These are phyloP conservation scores for Himantopus leucocephalus DNA, from an alignment of 2,113 vertebrate genomes.

Conservation along the genomic window DNA sequence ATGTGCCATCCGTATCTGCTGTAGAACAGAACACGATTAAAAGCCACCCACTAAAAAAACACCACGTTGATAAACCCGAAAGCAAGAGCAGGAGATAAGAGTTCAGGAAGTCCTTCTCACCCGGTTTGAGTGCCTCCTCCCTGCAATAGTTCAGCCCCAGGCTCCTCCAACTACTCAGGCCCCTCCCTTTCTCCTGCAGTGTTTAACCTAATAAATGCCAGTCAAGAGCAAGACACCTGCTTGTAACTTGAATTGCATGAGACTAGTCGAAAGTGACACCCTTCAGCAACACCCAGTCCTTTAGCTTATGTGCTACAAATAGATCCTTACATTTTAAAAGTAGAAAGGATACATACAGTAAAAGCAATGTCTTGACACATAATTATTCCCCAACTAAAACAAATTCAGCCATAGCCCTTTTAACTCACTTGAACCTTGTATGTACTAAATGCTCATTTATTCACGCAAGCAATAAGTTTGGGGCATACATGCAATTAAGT, in stretches of 20 bases:
- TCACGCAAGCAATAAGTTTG: background rate
- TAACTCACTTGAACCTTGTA: background rate
- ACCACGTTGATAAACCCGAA: background rate
- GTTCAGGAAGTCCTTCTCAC: background rate
- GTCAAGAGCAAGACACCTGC: background rate
- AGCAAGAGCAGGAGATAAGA: background rate
- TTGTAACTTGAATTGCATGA: background rate
- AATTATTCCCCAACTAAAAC: background rate
- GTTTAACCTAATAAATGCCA: slow-evolving; percentile 61
- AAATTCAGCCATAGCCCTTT: background rate
- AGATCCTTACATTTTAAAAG: background rate
- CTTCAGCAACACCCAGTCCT: background rate
- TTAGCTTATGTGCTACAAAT: background rate
- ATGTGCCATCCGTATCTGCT: background rate
- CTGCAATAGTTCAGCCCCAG: slow-evolving; percentile 13
- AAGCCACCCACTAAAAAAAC: background rate
- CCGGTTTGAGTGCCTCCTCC: background rate
- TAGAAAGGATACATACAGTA: fast-evolving
- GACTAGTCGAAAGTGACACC: background rate
- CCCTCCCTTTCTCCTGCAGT: slow-evolving; percentile 18
- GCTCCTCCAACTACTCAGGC: background rate
- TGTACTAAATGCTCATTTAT: background rate
- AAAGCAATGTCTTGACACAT: background rate
- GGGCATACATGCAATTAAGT: background rate
- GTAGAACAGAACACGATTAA: background rate